phyloP scores from a whole-genome alignment of 2,888 invertebrate genomes.

The Tipula unca region DNA sequence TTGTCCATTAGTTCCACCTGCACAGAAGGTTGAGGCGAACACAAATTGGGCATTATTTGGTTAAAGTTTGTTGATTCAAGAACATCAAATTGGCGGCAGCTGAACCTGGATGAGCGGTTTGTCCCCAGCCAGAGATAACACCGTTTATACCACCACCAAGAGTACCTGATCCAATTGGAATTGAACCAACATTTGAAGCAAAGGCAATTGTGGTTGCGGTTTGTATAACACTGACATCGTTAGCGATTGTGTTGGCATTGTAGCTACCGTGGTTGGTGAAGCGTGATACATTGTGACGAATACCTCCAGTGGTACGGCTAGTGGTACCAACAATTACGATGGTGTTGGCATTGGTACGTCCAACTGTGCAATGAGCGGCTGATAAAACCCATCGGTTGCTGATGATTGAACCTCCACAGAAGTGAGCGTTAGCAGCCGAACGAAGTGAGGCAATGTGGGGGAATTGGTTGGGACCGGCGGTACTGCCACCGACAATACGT shows the following conservation, averaged over 20 bases:
- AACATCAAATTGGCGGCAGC: constrained; percentile 21
- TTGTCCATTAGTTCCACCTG: constrained; percentile 22
- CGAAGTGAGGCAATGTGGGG: constrained; percentile 20
- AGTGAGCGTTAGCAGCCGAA: constrained; percentile 15
- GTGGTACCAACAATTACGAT: background rate
- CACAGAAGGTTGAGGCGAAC: constrained; percentile 24
- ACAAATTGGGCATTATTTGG: constrained; percentile 28
- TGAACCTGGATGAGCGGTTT: constrained; percentile 23
- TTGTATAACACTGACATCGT: constrained; percentile 23
- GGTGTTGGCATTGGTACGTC: background rate
- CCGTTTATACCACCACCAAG: constrained; percentile 18
- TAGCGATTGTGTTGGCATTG: constrained; percentile 19
- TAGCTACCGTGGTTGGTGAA: constrained; percentile 23
- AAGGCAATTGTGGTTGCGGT: constrained; percentile 16
- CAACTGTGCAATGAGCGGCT: constrained; percentile 8
- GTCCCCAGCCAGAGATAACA: constrained; percentile 23
- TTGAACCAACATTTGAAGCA: background rate
- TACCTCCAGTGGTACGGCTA: background rate
- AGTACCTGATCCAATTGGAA: constrained; percentile 2
- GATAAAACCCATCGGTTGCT: background rate
- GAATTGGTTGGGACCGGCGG: constrained; percentile 22
- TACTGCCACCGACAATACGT: constrained; percentile 22
- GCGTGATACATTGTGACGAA: background rate
- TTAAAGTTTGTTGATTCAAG: constrained; percentile 20
- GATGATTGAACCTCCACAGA: constrained; percentile 15